Evolutionary conservation across 2,888 invertebrate species (phyloP), one percentile per base, ranked within the genome.

Genomic region (Cyclophora albipunctata): DNA sequence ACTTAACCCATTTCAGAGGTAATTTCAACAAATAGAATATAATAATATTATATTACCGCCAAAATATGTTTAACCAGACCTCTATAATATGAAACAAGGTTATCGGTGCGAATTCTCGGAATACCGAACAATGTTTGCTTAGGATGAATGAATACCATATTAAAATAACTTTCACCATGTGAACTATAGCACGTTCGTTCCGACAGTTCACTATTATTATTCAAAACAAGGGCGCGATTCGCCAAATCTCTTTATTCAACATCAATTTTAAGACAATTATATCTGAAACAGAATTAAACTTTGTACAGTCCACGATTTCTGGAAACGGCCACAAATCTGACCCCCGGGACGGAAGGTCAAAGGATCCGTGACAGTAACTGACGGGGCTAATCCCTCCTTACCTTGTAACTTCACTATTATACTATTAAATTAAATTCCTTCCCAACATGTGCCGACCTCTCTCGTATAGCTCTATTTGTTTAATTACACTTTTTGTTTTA

Each of bases 231-330:
- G 20, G 20, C 20, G 20, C 20, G 20, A 20, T 20, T 20, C 20
- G 20, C 20, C 20, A 37, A 37, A 37, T 37, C 37, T 37, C 37
- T 37, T 37, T 37, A 37, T 37, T 37, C 37, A 37, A 45, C 52
- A 48, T 46, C 58, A 59, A 58, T 60, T 59, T 58, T 55, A 62
- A 52, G 50, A 53, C 51, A 48, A 58, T 60, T 60, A 55, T 55
- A 54, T 58, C 48, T 1, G 46, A 50, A 56, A 51, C 45, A 46
- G 57, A 52, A 60, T 56, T 58, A 55, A 56, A 55, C 52, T 55
- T 20, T 20, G 20, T 51, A 47, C 53, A 55, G 56, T 54, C 54
- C 52, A 50, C 54, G 47, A 54, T 54, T 55, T 37, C 53, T 48
- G 50, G 54, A 55, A 49, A 49, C 53, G 40, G 54, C 61, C 63